phyloP scores from a whole-genome alignment of 2,113 vertebrate genomes.

The Anguilla japonica region DNA sequence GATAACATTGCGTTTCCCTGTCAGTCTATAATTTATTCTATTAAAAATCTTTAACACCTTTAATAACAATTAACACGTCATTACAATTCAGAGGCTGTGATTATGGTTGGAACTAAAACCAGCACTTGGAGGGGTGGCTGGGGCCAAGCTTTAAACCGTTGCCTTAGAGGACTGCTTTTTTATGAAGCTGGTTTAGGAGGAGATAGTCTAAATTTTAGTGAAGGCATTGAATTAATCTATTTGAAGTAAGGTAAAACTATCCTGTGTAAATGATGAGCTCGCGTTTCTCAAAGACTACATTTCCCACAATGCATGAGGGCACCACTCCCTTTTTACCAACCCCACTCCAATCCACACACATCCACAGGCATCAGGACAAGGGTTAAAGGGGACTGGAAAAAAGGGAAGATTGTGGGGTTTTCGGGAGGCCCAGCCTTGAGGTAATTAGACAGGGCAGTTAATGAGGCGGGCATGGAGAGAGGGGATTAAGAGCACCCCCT shows the following conservation, averaged over 20 bases:
- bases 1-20: too few species aligned
- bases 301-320: constrained; percentile 42
- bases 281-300: constrained; percentile 21
- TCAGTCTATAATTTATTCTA: too few species aligned
- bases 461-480: constrained; percentile 52
- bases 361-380: constrained; percentile 48
- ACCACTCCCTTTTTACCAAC: constrained; percentile 39
- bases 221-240: constrained; percentile 55
- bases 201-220: constrained; percentile 49
- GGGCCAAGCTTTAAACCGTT: background rate
- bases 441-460: constrained; percentile 45
- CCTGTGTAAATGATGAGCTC: constrained; percentile 38
- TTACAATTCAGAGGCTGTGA: too few species aligned
- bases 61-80: too few species aligned
- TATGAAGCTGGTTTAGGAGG: constrained; percentile 43
- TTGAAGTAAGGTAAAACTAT: constrained; percentile 47
- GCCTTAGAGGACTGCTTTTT: background rate
- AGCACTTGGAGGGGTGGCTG: too few species aligned
- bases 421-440: constrained; percentile 53
- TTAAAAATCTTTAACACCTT: too few species aligned
- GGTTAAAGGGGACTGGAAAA: constrained; percentile 59
- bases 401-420: constrained; percentile 35
- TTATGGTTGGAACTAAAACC: too few species aligned
- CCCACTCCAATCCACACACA: constrained; percentile 53
- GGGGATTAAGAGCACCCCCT: constrained; percentile 58